These are phyloP conservation scores for Cyrtodaria siliqua DNA, from an alignment of 2,888 invertebrate species.

Conservation along the genomic window DNA sequence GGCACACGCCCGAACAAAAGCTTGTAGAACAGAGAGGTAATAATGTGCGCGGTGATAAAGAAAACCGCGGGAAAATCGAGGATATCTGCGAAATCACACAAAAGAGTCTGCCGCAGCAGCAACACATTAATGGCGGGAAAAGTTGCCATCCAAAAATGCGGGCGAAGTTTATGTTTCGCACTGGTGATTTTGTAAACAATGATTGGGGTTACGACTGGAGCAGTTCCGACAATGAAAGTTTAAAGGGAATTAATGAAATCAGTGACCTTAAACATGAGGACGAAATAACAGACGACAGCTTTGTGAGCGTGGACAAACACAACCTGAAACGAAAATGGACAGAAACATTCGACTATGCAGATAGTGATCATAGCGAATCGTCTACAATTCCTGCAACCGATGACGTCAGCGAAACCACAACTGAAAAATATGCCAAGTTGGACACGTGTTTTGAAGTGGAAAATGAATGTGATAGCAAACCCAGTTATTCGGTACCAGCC, in stretches of 20 bases:
- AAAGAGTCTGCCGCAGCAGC: background rate
- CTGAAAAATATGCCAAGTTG: background rate
- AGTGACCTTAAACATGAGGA: background rate
- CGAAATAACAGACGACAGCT: conserved; percentile 3
- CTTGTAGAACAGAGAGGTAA: conserved; percentile 24
- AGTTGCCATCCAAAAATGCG: conserved; percentile 65
- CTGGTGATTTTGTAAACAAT: conserved; percentile 54
- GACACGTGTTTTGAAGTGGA: too few relatives aligned
- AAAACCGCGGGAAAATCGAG: conserved; percentile 15
- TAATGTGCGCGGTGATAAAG: conserved; percentile 5
- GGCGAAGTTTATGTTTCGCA: conserved; percentile 60
- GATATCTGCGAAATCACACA: too few relatives aligned
- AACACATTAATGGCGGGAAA: conserved; percentile 60
- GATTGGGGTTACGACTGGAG: conserved; percentile 61
- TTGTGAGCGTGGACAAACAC: background rate
- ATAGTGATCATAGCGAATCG: conserved; percentile 34
- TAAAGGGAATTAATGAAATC: conserved; percentile 7
- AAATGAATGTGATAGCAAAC: background rate
- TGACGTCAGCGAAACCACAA: conserved; percentile 11
- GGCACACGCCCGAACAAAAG: conserved; percentile 22
- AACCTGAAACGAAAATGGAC: conserved; percentile 20
- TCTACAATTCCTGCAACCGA: conserved; percentile 40
- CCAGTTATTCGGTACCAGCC: background rate
- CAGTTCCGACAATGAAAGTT: conserved; percentile 54
- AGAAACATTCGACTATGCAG: conserved; percentile 23